These are phyloP conservation scores for Campylorhamphus procurvoides DNA, from an alignment of 2,113 vertebrate genomes.

Conservation along the genomic window DNA sequence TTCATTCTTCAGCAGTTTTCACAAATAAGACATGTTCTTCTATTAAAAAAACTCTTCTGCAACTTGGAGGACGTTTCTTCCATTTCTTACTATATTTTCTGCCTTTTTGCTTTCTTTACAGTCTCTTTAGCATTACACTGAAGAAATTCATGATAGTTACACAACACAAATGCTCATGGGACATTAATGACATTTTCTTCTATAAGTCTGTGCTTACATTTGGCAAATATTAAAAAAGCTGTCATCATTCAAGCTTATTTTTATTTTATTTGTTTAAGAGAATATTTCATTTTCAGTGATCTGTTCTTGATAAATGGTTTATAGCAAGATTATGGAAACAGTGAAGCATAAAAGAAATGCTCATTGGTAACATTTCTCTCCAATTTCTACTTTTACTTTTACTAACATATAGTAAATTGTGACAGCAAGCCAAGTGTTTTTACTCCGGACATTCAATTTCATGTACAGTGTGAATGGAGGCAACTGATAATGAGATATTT, in stretches of 20 bases:
- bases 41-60: neutral
- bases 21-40: neutral
- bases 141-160: neutral
- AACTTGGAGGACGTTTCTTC: neutral
- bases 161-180: neutral
- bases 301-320: neutral
- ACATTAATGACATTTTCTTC: neutral
- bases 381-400: neutral
- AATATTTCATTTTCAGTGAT: neutral
- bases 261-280: neutral
- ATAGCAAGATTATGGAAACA: neutral
- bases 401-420: neutral
- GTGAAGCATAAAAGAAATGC: neutral
- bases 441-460: neutral
- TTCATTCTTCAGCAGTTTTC: neutral
- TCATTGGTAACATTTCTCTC: neutral
- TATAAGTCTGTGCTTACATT: neutral
- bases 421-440: neutral
- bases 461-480: neutral
- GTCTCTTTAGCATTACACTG: neutral
- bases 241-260: neutral
- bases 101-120: neutral
- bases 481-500: neutral
- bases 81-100: neutral
- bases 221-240: neutral